phyloP scores from a whole-genome alignment of 2,888 invertebrate species.

The Drosophila villosipedis region DNA sequence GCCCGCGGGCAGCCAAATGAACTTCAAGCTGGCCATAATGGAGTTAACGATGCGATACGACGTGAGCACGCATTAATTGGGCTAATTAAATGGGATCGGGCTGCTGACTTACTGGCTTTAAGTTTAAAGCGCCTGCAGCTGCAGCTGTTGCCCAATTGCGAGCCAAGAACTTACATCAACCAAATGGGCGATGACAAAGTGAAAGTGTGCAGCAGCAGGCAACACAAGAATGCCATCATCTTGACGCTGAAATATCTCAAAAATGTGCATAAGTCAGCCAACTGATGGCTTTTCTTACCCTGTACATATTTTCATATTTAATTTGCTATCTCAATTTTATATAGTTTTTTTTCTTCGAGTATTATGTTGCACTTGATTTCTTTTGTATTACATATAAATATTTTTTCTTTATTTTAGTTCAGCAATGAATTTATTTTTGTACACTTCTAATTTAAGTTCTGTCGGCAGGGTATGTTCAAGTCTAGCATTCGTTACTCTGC shows the following conservation, averaged over 20 bases:
- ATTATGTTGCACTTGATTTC: background rate
- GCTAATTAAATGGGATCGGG: conserved; percentile 61
- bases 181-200: conserved; percentile 67
- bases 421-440: accelerated
- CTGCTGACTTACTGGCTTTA: conserved; percentile 54
- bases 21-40: conserved; percentile 19
- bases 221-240: conserved; percentile 65
- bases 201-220: conserved; percentile 54
- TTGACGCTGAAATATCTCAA: conserved; percentile 60
- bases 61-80: conserved; percentile 68
- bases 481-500: background rate
- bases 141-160: conserved; percentile 51
- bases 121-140: conserved; percentile 39
- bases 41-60: conserved; percentile 37
- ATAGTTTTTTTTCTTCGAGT: background rate
- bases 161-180: conserved; percentile 38
- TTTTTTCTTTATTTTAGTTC: background rate
- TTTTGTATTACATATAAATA: background rate
- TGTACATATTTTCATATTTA: background rate
- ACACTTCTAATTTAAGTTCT: too few species aligned
- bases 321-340: background rate
- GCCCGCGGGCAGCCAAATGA: conserved; percentile 25
- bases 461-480: conserved; percentile 7
- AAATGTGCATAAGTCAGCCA: conserved; percentile 43
- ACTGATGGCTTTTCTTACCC: conserved; percentile 35